A percentile compares a stretch with the other conserved stretches of the same genome.
Evolutionary conservation across 2,797 vertebrate species (phyloP).

Genomic region (Urocyon cinereoargenteus): DNA sequence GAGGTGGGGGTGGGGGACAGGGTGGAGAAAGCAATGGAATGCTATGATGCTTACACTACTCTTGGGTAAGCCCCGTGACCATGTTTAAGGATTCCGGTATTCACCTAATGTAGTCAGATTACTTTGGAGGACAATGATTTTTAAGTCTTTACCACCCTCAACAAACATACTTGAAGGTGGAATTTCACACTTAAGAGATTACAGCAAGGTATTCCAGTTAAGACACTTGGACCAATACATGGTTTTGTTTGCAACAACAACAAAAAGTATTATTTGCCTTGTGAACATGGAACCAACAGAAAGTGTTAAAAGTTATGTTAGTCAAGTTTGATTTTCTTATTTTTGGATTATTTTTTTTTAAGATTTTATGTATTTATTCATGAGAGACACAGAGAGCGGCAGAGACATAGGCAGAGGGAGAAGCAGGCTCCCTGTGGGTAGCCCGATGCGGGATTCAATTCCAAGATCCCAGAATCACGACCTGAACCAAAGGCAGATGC

Average conservation of each 20-base stretch:
- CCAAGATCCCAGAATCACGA: too few relatives aligned
- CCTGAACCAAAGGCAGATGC: too few relatives aligned
- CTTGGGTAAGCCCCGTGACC: not conserved
- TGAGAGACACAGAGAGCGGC: too few relatives aligned
- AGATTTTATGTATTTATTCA: too few relatives aligned
- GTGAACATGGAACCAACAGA: not conserved
- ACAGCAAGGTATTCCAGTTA: constrained; percentile 35
- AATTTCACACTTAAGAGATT: constrained; percentile 55
- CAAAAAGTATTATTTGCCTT: constrained; percentile 4
- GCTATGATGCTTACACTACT: not conserved
- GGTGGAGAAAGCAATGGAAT: not conserved
- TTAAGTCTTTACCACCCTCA: not conserved
- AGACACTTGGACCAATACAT: not conserved
- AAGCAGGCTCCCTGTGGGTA: too few relatives aligned
- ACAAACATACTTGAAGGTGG: constrained; percentile 4
- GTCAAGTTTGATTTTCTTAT: not conserved
- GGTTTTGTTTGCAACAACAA: not conserved
- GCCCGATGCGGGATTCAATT: too few relatives aligned
- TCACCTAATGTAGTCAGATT: not conserved
- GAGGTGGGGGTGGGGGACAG: not conserved
- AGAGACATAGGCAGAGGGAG: too few relatives aligned
- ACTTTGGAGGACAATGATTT: constrained; percentile 15
- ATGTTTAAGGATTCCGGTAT: not conserved
- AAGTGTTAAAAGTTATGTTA: constrained; percentile 8
- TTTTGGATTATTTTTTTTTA: too few relatives aligned